phyloP scores from a whole-genome alignment of 1,140 invertebrate species.

The Telenomus remus region DNA sequence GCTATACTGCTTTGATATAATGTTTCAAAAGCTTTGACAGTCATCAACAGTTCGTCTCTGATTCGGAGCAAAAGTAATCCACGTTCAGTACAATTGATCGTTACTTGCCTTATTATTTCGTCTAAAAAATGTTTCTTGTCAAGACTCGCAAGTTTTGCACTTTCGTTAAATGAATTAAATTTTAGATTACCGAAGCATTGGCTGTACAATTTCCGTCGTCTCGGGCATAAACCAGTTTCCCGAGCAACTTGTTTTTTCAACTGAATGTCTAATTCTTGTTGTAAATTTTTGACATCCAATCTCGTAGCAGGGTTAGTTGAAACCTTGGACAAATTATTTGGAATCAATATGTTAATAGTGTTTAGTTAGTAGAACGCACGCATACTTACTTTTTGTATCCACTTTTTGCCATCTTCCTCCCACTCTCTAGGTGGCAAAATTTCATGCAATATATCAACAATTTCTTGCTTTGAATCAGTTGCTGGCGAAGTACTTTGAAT shows the following conservation, averaged over 20 bases:
- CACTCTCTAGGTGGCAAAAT: conserved; percentile 96
- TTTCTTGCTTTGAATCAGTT: conserved; percentile 82
- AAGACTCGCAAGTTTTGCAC: background rate
- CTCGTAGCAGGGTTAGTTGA: conserved; percentile 96
- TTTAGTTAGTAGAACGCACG: too few relatives aligned
- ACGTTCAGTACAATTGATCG: conserved; percentile 97
- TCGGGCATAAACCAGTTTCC: conserved; percentile 97
- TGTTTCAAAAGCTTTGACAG: conserved; percentile 93
- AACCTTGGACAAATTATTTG: conserved; percentile 77
- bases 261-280: conserved; percentile 94
- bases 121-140: conserved; percentile 76
- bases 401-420: conserved; percentile 91
- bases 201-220: conserved; percentile 93
- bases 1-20: conserved; percentile 98
- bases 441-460: conserved; percentile 96
- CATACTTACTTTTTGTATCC: conserved; percentile 86
- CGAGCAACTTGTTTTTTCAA: conserved; percentile 93
- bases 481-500: conserved; percentile 63
- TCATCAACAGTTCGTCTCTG: conserved; percentile 96
- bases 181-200: conserved; percentile 92
- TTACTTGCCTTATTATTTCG: conserved; percentile 95
- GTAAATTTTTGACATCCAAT: conserved; percentile 94
- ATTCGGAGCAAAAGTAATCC: conserved; percentile 94
- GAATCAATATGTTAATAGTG: conserved; percentile 4
- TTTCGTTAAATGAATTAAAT: conserved; percentile 8